Evolutionary conservation across 2,113 vertebrate species (phyloP).

Genomic region (Gadus macrocephalus): DNA sequence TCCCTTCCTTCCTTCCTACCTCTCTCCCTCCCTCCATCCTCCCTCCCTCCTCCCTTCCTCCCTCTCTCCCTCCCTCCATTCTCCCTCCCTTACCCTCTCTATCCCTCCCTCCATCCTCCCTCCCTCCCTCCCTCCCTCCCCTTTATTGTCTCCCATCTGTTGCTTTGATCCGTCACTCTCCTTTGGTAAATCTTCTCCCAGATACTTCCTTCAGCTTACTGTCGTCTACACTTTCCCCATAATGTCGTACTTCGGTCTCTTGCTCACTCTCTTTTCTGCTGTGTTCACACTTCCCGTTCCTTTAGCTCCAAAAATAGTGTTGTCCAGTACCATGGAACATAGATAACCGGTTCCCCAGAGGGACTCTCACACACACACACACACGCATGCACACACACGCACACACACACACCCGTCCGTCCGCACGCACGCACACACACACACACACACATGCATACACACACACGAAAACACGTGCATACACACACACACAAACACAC

Average conservation of each 20-base stretch:
- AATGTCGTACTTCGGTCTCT: neutral
- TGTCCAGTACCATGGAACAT: constrained; percentile 17
- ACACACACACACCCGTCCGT: neutral
- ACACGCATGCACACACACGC: neutral
- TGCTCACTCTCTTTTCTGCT: neutral
- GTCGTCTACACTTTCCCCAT: neutral
- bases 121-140: neutral
- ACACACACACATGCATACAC: constrained; percentile 7
- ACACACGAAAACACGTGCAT: constrained; percentile 7
- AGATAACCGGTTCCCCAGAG: constrained; percentile 23
- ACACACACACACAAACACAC: neutral
- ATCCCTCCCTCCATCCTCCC: no score
- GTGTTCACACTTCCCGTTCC: neutral
- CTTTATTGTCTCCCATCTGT: neutral
- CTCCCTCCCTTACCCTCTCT: neutral
- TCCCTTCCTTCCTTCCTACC: no score
- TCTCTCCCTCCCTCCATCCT: neutral
- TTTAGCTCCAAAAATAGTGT: neutral
- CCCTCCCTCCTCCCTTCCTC: neutral
- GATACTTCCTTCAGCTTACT: neutral
- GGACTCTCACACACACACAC: neutral
- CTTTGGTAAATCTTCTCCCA: neutral
- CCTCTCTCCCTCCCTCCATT: neutral
- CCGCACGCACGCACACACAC: neutral
- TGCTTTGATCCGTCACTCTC: neutral